Percentiles rank a stretch among this genome's conserved stretches.
Conservation (phyloP, 2,888 invertebrate species). For the Parnassius glacialis region DNA sequence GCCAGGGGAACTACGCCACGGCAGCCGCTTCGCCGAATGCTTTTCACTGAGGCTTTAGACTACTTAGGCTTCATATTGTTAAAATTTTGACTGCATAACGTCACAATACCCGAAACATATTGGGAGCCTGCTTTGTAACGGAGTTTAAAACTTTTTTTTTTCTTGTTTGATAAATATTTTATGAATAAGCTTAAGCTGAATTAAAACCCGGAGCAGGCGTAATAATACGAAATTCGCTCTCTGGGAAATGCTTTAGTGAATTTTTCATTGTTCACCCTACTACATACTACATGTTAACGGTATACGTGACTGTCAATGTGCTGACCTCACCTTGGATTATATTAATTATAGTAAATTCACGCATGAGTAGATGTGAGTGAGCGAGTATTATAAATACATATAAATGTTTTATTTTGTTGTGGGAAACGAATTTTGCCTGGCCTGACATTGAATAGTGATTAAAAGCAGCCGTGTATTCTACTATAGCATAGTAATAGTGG, state of each 20-base stretch:
- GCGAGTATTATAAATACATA: too few relatives aligned
- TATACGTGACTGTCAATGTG: conserved; percentile 19
- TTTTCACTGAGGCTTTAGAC: too few relatives aligned
- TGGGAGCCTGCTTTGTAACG: conserved; percentile 12
- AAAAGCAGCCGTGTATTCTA: too few relatives aligned
- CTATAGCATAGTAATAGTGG: too few relatives aligned
- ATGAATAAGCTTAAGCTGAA: conserved; percentile 20
- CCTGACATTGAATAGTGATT: too few relatives aligned
- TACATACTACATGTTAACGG: conserved; percentile 19
- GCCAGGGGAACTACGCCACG: too few relatives aligned
- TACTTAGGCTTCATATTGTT: too few relatives aligned
- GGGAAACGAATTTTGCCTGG: too few relatives aligned
- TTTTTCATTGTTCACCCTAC: conserved; percentile 23
- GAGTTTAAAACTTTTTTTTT: conserved; percentile 6
- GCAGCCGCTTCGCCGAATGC: too few relatives aligned
- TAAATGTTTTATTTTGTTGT: too few relatives aligned
- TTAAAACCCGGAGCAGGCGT: conserved; percentile 17
- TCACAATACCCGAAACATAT: conserved; percentile 6
- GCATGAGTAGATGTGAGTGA: too few relatives aligned
- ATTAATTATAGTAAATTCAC: conserved; percentile 15
- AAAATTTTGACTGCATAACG: too few relatives aligned
- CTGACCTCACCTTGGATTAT: conserved; percentile 14
- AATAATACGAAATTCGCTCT: conserved; percentile 3
- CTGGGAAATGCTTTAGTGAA: conserved; percentile 13
- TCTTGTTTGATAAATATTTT: neutral